Evolutionary conservation across 2,888 invertebrate species (phyloP), one percentile per base, ranked within the genome.

Genomic region (Tholera decimalis): DNA sequence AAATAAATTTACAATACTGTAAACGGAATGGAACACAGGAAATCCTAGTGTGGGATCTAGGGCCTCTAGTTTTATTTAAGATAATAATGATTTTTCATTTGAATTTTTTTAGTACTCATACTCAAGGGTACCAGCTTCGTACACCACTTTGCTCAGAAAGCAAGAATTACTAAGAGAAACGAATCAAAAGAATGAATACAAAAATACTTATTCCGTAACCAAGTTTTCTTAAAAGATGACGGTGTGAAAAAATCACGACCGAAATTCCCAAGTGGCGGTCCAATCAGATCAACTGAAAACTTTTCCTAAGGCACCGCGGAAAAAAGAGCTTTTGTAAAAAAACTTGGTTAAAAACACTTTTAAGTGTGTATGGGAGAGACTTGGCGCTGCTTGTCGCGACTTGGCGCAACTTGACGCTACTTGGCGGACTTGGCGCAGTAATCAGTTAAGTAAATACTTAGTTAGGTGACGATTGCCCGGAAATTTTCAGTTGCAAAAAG

Each of bases 361-460:
- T 68, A 80, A 81, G 76, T 78, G 73, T 80, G 69, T 77, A 74
- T 79, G 66, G 58, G 44, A 26, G 47, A 65, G 69, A 74, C 59
- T 78, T 71, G 69, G 58, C 53, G 47, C 20, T 28, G 62, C 51
- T 62, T 58, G 53, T 69, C 37, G 24, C 58, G 46, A 66, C 57
- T 79, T 71, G 72, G 73, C 55, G 47, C 46, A 8, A 75, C 43
- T 77, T 67, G 74, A 46, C 56, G 61, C 3, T 7, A 62, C 65
- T 77, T 71, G 73, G 50, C 55, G 22, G 64, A 62, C 63, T 68
- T 73, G 60, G 65, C 50, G 63, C 59, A 62, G 68, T 82, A 82
- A 82, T 82, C 81, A 80, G 73, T 78, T 78, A 78, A 82, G 80
- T 80, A 82, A 82, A 82, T 72, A 76, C 71, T 81, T 73, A 79